Evolutionary conservation across 2,888 invertebrate genomes (phyloP).

Genomic region (Cataglyphis cursor): DNA sequence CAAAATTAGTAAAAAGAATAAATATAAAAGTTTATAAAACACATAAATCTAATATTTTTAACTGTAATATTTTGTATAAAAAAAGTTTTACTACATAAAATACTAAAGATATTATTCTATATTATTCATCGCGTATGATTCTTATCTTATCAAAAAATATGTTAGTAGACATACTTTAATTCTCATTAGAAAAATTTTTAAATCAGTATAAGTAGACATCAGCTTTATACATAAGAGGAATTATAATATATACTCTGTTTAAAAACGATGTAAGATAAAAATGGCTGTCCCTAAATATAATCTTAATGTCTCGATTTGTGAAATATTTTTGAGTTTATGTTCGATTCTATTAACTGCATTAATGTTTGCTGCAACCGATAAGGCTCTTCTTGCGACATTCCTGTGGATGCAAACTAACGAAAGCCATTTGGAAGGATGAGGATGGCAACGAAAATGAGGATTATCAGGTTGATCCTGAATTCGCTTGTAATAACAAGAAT

Average conservation of each 20-base stretch:
- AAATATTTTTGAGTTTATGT: slow-evolving; percentile 38
- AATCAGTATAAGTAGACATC: neutral
- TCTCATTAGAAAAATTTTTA: slow-evolving; percentile 17
- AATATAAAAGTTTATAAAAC: neutral
- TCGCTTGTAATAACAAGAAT: slow-evolving; percentile 67
- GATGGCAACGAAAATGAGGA: slow-evolving; percentile 70
- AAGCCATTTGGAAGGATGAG: slow-evolving; percentile 66
- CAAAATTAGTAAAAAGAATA: neutral
- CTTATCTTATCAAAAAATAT: slow-evolving; percentile 2
- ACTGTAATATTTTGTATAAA: neutral
- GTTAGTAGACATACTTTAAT: slow-evolving; percentile 2
- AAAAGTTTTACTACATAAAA: neutral
- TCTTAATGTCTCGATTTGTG: slow-evolving; percentile 25
- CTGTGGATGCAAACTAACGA: slow-evolving; percentile 59
- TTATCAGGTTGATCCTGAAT: slow-evolving; percentile 71
- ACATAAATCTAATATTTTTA: neutral
- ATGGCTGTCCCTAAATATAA: slow-evolving; percentile 5
- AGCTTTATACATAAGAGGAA: slow-evolving; percentile 1
- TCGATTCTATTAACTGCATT: slow-evolving; percentile 29
- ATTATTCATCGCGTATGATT: neutral
- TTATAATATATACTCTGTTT: slow-evolving; percentile 9
- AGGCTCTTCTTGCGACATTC: slow-evolving; percentile 40
- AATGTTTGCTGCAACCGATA: slow-evolving; percentile 34
- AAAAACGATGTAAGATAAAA: slow-evolving; percentile 31
- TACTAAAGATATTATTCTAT: neutral